Conservation (phyloP, 2,113 vertebrate species). For the Empidonax traillii region DNA sequence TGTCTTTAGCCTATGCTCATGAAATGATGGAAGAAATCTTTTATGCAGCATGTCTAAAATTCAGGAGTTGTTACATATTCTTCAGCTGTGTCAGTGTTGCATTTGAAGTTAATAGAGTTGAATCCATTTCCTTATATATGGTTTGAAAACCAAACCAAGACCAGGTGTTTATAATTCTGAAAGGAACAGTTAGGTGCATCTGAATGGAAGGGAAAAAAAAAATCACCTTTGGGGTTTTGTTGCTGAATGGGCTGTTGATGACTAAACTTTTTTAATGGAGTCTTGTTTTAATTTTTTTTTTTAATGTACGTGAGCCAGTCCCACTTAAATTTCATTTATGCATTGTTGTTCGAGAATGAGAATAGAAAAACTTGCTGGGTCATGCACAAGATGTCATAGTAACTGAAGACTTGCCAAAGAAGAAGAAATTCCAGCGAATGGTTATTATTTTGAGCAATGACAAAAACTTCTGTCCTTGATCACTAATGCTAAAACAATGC, state of each 20-base stretch:
- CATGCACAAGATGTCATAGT: not conserved
- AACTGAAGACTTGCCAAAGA: not conserved
- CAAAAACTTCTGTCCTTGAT: not conserved
- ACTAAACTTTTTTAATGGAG: not conserved
- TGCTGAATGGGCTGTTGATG: not conserved
- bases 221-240: not conserved
- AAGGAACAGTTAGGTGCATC: not conserved
- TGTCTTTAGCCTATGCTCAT: not conserved
- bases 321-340: not conserved
- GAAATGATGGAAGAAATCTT: not conserved
- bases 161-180: not conserved
- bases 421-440: not conserved
- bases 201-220: not conserved
- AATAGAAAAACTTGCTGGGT: not conserved
- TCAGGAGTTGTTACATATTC: not conserved
- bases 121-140: not conserved
- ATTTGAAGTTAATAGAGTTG: not conserved
- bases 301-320: not conserved
- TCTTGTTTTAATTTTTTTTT: not conserved
- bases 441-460: not conserved
- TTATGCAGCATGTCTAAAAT: not conserved
- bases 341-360: not conserved
- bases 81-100: not conserved
- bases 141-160: not conserved
- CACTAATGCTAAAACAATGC: not conserved